A percentile compares a stretch with the other conserved stretches of the same genome.
These are phyloP conservation scores for Neuroterus valhalla DNA, from an alignment of 1,140 invertebrate species.

Conservation along the genomic window DNA sequence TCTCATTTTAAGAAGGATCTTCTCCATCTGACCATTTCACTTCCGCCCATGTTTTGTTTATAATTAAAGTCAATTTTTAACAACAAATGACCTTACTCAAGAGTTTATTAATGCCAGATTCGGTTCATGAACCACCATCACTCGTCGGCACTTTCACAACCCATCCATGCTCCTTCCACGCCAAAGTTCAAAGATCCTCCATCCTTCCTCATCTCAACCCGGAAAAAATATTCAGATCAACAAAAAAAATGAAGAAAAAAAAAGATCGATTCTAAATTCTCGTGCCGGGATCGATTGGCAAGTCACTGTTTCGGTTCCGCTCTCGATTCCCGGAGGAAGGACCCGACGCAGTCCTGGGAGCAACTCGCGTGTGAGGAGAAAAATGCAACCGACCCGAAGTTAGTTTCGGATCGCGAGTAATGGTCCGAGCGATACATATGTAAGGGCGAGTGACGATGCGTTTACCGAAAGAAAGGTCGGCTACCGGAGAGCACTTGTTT, in stretches of 20 bases:
- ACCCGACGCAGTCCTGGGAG: slow-evolving; percentile 22
- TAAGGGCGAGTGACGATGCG: slow-evolving; percentile 35
- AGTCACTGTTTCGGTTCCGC: background rate
- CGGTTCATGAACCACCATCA: slow-evolving; percentile 17
- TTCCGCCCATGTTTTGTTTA: no score
- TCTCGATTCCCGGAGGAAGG: slow-evolving; percentile 11
- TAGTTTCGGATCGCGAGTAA: background rate
- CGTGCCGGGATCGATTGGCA: background rate
- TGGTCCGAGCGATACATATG: slow-evolving; percentile 5
- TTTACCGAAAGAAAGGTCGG: slow-evolving; percentile 36
- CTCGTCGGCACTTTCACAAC: slow-evolving; percentile 24
- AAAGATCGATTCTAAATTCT: background rate
- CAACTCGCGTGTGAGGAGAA: slow-evolving; percentile 14
- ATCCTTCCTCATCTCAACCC: background rate
- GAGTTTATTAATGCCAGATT: slow-evolving; percentile 20
- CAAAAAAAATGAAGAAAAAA: no score
- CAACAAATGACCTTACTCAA: slow-evolving; percentile 15
- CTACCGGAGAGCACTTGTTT: background rate
- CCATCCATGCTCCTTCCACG: slow-evolving; percentile 10
- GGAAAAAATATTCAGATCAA: no score
- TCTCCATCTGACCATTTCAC: no score
- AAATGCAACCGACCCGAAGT: background rate
- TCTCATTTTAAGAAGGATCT: no score
- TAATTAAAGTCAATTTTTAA: background rate
- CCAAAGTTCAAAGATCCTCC: slow-evolving; percentile 7